Base-by-base conservation (phyloP, 2,113 vertebrate genomes). In the Amblyopsis rosae region DNA sequence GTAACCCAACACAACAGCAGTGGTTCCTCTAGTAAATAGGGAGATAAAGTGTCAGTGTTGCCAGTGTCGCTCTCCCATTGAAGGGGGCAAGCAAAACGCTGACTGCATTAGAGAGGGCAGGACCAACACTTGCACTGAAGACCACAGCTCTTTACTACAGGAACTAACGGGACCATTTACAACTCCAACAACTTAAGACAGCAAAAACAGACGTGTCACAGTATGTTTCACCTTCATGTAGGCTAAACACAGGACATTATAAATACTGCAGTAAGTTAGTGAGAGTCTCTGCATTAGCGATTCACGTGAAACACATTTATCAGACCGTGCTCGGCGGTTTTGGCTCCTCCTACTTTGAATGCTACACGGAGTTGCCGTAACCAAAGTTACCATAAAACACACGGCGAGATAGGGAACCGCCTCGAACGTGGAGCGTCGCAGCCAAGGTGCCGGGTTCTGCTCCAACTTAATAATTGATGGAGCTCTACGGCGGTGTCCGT, bases 401-500 rank as follows among this genome's bases (percentile, higher is more conserved):
- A 59, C 41, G 3, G 48, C 53, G 59, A 4, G 58, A 87, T 67
- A 53, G 61, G 59, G 70, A 85, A 65, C 75, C 16, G 63, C 69
- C 70, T 67, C 65, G 70, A 62, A 67, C 26, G 26, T 32, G 17
- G 10, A 63, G 62, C 59, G 58, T 73, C 72, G 74, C 66, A 75
- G 75, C 68, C 71, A 70, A 26, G 81, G 83, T 83, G 81, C 89
- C 77, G 65, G 86, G 85, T 91, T 90, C 83, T 80, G 89, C 67
- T 78, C 69, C 72, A 53, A 46, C 81, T 91, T 65, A 80, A 93
- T 92, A 90, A 92, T 91, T 91, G 76, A 92, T 91, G 87, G 63
- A 75, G 78, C 84, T 84, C 85, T 76, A 80, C 65, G 80, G 67
- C 83, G 55, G 82, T 7, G 47, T 74, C 64, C 79, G 69, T 76